phyloP scores from a whole-genome alignment of 2,113 vertebrate genomes.

The Tenebrosternarchus preto region DNA sequence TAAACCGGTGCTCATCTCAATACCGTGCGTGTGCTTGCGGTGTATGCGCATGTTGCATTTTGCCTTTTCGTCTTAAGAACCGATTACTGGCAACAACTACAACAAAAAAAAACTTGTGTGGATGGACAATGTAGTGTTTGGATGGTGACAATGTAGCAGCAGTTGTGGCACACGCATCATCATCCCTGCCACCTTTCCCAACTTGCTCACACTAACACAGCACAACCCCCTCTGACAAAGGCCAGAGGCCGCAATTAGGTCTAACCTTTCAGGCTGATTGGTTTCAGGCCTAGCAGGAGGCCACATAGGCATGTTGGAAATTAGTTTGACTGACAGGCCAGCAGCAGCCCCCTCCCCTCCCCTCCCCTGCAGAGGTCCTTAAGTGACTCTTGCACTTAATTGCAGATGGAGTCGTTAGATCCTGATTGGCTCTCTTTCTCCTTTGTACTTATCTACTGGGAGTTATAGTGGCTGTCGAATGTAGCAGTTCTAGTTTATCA shows the following conservation, averaged over 20 bases:
- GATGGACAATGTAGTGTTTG: too few relatives aligned
- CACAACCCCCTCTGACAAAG: slow-evolving; percentile 21
- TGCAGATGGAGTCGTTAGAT: not conserved
- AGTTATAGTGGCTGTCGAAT: not conserved
- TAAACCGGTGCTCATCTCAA: slow-evolving; percentile 20
- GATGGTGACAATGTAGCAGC: too few relatives aligned
- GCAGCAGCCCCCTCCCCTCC: not conserved
- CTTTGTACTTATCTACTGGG: not conserved
- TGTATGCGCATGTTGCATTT: slow-evolving; percentile 37
- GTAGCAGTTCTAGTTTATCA: not conserved
- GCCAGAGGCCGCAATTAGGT: slow-evolving; percentile 30
- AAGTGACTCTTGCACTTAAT: slow-evolving; percentile 40
- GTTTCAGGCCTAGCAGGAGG: slow-evolving; percentile 33
- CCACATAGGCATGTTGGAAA: not conserved
- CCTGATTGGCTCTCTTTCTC: not conserved
- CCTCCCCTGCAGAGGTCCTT: not conserved
- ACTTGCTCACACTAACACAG: not conserved
- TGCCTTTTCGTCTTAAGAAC: slow-evolving; percentile 23
- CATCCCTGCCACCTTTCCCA: not conserved
- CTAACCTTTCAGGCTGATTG: slow-evolving; percentile 46
- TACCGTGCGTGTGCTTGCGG: not conserved
- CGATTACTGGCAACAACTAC: slow-evolving; percentile 29
- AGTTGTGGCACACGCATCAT: too few relatives aligned
- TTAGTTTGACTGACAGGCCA: slow-evolving; percentile 30
- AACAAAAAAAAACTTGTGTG: slow-evolving; percentile 15